phyloP scores from a whole-genome alignment of 2,797 vertebrate species.

The Prionace glauca region DNA sequence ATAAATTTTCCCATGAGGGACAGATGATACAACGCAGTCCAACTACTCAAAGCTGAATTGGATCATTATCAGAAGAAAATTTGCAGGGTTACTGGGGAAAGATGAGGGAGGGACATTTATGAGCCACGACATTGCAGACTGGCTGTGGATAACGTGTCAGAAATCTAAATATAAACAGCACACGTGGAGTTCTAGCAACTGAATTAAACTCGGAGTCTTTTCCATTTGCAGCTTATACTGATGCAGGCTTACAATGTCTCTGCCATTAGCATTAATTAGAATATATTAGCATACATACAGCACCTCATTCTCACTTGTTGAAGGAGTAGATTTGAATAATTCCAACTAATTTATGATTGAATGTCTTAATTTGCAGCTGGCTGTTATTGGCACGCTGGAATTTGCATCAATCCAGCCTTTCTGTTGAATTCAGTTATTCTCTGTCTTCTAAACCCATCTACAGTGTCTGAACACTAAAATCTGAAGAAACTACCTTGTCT shows the following conservation, averaged over 20 bases:
- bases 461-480: background rate
- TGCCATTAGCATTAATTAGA: slow-evolving; percentile 23
- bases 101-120: background rate
- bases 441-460: background rate
- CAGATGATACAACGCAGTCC: no score
- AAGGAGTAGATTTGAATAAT: slow-evolving; percentile 33
- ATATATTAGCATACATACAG: slow-evolving; percentile 8
- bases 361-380: slow-evolving; percentile 31
- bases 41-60: background rate
- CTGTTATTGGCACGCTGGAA: background rate
- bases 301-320: slow-evolving; percentile 3
- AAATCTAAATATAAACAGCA: background rate
- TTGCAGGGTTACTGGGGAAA: background rate
- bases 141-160: background rate
- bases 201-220: background rate
- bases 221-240: background rate
- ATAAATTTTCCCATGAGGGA: no score
- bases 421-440: background rate
- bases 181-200: background rate
- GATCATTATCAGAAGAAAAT: background rate
- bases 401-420: background rate
- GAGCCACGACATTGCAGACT: background rate
- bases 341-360: background rate
- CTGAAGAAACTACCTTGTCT: no score
- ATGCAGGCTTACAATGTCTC: background rate